These are phyloP conservation scores for Zaprionus taronus DNA, from an alignment of 1,140 invertebrate genomes.

Conservation along the genomic window DNA sequence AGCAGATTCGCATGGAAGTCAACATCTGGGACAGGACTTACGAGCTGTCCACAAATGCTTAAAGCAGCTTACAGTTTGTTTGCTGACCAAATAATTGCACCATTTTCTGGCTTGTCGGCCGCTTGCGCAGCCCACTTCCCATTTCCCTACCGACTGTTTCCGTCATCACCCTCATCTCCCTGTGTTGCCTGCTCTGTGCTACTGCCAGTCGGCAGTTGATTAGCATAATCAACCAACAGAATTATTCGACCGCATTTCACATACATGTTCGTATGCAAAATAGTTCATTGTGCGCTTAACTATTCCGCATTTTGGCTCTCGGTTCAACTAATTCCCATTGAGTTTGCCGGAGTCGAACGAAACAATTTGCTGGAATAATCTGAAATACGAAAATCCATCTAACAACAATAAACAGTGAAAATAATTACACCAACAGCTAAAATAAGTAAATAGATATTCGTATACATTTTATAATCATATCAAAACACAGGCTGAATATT, in stretches of 20 bases:
- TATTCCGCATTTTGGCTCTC: slow-evolving; percentile 20
- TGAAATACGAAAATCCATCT: slow-evolving; percentile 23
- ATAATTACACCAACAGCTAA: slow-evolving; percentile 19
- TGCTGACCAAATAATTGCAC: slow-evolving; percentile 72
- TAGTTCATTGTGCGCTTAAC: not conserved
- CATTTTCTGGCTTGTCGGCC: slow-evolving; percentile 39
- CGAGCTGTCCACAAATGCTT: slow-evolving; percentile 59
- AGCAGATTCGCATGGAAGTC: slow-evolving; percentile 46
- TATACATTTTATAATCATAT: slow-evolving; percentile 34
- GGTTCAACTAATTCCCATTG: slow-evolving; percentile 12
- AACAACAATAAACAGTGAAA: slow-evolving; percentile 32
- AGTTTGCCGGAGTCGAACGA: slow-evolving; percentile 12
- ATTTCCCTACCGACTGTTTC: not conserved
- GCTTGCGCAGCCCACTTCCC: not conserved
- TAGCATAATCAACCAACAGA: slow-evolving; percentile 47
- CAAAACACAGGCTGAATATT: slow-evolving; percentile 27
- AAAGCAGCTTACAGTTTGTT: slow-evolving; percentile 69
- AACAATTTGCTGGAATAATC: slow-evolving; percentile 22
- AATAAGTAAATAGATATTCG: slow-evolving; percentile 34
- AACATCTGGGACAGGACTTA: slow-evolving; percentile 39
- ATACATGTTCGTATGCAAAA: slow-evolving; percentile 20
- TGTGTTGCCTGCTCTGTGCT: not conserved
- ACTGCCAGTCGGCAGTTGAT: slow-evolving; percentile 34
- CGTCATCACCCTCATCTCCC: not conserved
- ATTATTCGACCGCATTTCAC: slow-evolving; percentile 30